Evolutionary conservation across 2,888 invertebrate species (phyloP), one percentile per base, ranked within the genome.

Genomic region (Sminthurinus aureus): DNA sequence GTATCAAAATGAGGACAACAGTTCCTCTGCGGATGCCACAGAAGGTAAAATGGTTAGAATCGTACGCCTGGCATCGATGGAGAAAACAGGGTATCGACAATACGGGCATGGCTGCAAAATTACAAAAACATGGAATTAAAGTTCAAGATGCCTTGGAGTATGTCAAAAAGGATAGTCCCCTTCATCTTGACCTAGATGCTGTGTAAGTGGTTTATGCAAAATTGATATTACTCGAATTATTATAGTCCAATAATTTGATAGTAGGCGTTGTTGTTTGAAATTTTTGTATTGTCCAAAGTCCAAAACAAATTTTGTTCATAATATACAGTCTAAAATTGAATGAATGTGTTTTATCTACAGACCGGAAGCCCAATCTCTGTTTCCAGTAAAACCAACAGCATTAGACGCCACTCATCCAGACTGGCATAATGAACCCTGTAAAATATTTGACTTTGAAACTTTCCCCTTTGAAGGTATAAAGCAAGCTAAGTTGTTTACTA

Each of bases 71-170:
- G 96, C 90, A 92, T 86, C 88, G 92, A 2, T 93, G 94, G 90
- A 93, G 94, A 0, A 93, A 93, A 89, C 92, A 93, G 86, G 91
- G 91, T 84, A 91, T 93, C 0, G 85, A 90, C 8, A 92, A 94
- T 79, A 92, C 93, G 2, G 91, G 91, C 0, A 91, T 93, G 0
- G 92, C 93, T 87, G 90, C 91, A 52, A 89, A 91, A 82, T 90
- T 96, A 71, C 90, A 91, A 85, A 90, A 91, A 82, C 91, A 91
- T 88, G 94, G 93, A n/a, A 92, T 94, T 82, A 89, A 91, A 77
- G 91, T 95, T 11, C 91, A 92, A 88, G 92, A 94, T 90, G 93
- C 94, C 0, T 89, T 92, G 8, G 93, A 94, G 87, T 91, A 94
- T 87, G 88, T 88, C 38, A 83, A 83, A 66, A 50, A 4, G n/a